Base-by-base conservation (phyloP, 2,113 vertebrate genomes). In the Salvator merianae region DNA sequence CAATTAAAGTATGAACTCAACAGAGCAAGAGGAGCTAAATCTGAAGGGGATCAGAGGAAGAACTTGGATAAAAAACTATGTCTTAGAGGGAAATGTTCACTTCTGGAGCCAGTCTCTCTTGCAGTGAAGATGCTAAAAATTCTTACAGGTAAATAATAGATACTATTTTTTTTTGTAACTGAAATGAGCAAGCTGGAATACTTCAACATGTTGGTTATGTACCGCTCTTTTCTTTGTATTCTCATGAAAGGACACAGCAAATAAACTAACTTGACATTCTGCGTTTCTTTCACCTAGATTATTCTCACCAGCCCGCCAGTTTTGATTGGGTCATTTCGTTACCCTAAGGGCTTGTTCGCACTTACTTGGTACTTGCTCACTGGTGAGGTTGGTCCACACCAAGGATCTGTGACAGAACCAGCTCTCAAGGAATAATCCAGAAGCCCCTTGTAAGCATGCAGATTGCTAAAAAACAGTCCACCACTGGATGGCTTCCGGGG, bases 21-120 rank as follows among this genome's bases (percentile, higher is more conserved):
- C 90, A 87, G 88, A 50, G 83, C 84, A 85, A 14, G 28, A n/a
- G 70, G 81, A 78, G 28, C 13, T 28, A 7, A 4, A 30, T 43
- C 32, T 24, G 38, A 68, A 38, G 84, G 87, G 62, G 77, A 65
- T 84, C 91, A 34, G 47, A 34, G 89, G 87, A 91, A 91, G 90
- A 50, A 70, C 78, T 83, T 89, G 88, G 75, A 88, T 82, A 91
- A 70, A 85, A 84, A 89, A 88, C 8, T 6, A 4, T 89, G 87
- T 92, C 84, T 50, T 20, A 4, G 81, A 74, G 36, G 26, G 86
- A 82, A 80, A 87, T 34, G n/a, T 6, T 69, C 2, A 83, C 89
- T 94, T 84, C 90, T 84, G 87, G 90, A 90, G 77, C 79, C 88
- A 63, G 88, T 91, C 84, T 59, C 83, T 94, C 91, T 12, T 0